Evolutionary conservation across 1,140 invertebrate genomes (phyloP).

Genomic region (Apocrypta bakeri): DNA sequence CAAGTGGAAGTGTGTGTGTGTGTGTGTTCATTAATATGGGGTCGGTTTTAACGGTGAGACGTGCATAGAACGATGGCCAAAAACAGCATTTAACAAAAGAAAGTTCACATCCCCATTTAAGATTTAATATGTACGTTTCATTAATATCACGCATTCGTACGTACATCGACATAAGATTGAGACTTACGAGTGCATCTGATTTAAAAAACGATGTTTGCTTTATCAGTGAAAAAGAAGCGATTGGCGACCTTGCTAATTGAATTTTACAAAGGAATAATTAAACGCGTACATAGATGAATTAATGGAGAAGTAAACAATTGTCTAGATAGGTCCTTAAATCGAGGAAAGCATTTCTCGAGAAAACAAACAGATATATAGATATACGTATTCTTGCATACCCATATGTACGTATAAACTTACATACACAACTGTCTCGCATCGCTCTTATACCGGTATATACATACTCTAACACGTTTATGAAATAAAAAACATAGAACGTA

Average conservation of each 20-base stretch:
- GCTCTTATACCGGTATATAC: no score
- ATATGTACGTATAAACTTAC: slow-evolving; percentile 39
- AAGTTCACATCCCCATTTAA: background rate
- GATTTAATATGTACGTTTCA: no score
- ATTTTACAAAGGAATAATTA: no score
- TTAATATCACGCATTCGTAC: background rate
- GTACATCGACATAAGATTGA: no score
- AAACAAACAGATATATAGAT: no score
- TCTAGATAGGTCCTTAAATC: slow-evolving; percentile 20
- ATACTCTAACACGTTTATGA: slow-evolving; percentile 30
- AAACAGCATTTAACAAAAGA: background rate
- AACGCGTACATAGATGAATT: slow-evolving; percentile 15
- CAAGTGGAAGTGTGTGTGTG: background rate
- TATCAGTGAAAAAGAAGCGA: slow-evolving; percentile 1
- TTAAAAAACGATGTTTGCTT: background rate
- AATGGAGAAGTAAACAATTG: slow-evolving; percentile 10
- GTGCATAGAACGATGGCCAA: background rate
- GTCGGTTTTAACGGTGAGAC: background rate
- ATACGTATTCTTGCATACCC: slow-evolving; percentile 51
- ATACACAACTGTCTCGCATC: slow-evolving; percentile 47
- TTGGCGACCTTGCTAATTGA: slow-evolving; percentile 29
- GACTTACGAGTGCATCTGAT: no score
- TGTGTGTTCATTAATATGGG: background rate
- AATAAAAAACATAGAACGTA: slow-evolving; percentile 39
- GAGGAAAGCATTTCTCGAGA: slow-evolving; percentile 9